Conservation (phyloP, 2,888 invertebrate species). For the Epinotia ramella region DNA sequence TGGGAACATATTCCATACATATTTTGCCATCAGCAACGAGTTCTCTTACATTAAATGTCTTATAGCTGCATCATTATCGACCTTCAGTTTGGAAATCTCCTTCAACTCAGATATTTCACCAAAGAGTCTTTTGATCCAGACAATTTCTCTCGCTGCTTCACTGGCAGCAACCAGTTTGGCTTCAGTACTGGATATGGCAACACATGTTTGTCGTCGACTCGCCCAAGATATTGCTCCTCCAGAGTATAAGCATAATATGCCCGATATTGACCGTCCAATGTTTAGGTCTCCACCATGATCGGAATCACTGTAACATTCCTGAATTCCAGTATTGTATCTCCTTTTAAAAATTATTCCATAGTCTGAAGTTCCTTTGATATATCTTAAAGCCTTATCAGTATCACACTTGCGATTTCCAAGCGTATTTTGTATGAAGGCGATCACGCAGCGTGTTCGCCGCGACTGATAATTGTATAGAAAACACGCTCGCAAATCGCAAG, state of each 20-base stretch:
- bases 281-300: not conserved
- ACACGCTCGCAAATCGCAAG: too few relatives aligned
- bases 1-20: too few relatives aligned
- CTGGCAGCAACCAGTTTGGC: constrained; percentile 8
- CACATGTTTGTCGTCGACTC: too few relatives aligned
- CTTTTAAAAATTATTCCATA: not conserved
- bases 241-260: constrained; percentile 1
- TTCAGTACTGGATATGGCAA: not conserved
- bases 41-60: not conserved
- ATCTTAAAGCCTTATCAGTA: too few relatives aligned
- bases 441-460: too few relatives aligned
- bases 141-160: not conserved
- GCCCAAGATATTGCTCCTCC: not conserved
- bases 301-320: not conserved
- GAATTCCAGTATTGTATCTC: too few relatives aligned
- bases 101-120: constrained; percentile 8
- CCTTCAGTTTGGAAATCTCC: not conserved
- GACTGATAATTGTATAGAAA: too few relatives aligned
- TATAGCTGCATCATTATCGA: constrained; percentile 14
- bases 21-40: too few relatives aligned
- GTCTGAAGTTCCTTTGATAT: not conserved
- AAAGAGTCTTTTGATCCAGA: constrained; percentile 7
- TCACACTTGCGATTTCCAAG: too few relatives aligned
- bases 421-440: too few relatives aligned
- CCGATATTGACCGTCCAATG: not conserved